phyloP scores from a whole-genome alignment of 2,797 vertebrate genomes.

The Naso thynnoides region DNA sequence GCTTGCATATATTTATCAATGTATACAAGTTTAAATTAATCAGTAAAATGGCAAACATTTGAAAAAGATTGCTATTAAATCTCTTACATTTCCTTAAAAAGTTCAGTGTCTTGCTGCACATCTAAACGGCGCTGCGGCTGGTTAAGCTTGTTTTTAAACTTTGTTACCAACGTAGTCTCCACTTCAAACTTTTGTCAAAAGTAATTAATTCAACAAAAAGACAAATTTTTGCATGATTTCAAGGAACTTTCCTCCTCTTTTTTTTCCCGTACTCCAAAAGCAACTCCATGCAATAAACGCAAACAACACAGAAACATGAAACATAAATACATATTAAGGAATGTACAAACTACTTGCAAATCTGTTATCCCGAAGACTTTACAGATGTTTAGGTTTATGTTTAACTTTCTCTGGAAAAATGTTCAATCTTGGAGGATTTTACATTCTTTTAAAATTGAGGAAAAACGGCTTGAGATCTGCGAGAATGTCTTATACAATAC shows the following conservation, averaged over 20 bases:
- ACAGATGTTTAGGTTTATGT: conserved; percentile 1
- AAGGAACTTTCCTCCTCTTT: background rate
- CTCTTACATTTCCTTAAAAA: background rate
- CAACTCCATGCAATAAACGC: background rate
- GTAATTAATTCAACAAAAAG: background rate
- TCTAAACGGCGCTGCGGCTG: background rate
- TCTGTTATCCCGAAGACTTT: background rate
- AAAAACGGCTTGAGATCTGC: conserved; percentile 2
- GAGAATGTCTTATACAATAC: conserved; percentile 22
- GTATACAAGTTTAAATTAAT: background rate
- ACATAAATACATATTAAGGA: background rate
- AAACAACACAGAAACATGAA: background rate
- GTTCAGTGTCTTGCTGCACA: background rate
- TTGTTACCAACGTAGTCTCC: background rate
- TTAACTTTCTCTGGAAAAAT: conserved; percentile 13
- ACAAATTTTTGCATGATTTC: too few species aligned
- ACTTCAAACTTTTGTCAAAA: background rate
- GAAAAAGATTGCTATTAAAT: background rate
- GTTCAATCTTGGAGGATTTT: conserved; percentile 13
- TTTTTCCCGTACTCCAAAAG: too few species aligned
- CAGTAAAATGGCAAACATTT: background rate
- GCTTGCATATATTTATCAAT: background rate
- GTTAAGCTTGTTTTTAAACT: background rate
- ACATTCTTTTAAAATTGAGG: conserved; percentile 21
- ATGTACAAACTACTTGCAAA: background rate